Percentiles rank a stretch among this genome's conserved stretches.
Conservation (phyloP, 2,797 vertebrate species). For the Hypotaenidia philippensis region DNA sequence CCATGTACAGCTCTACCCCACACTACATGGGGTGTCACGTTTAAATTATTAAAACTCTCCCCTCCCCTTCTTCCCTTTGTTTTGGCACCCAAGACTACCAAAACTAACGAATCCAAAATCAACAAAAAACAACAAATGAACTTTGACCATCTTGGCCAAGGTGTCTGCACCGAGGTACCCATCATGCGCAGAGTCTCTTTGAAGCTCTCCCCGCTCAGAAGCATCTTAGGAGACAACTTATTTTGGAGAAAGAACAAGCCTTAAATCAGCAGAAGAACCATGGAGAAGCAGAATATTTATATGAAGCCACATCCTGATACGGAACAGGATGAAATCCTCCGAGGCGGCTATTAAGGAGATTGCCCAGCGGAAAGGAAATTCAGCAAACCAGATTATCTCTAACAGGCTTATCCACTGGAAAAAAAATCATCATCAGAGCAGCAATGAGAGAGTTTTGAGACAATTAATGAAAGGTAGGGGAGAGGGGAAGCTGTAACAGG, state of each 20-base stretch:
- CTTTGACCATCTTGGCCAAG: not conserved
- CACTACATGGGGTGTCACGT: fast-evolving
- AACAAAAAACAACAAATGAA: not conserved
- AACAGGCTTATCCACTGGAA: constrained; percentile 63
- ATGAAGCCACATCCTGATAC: constrained; percentile 3
- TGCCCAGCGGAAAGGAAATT: constrained; percentile 50
- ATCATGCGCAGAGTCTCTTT: fast-evolving
- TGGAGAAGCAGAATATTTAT: not conserved
- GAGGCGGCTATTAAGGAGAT: constrained; percentile 1
- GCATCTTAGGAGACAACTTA: not conserved
- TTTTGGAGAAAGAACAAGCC: not conserved
- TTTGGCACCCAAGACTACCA: not conserved
- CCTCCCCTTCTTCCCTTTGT: not conserved
- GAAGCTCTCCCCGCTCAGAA: not conserved
- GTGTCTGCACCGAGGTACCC: not conserved
- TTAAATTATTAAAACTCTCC: not conserved
- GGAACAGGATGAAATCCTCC: not conserved
- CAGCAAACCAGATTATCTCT: constrained; percentile 73
- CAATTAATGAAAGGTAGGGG: constrained; percentile 50
- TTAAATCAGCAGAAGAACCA: not conserved
- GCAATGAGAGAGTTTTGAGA: not conserved
- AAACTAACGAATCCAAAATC: not conserved
- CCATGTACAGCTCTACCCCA: fast-evolving
- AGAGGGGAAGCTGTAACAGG: not conserved
- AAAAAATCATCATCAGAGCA: constrained; percentile 15